Evolutionary conservation across 2,797 vertebrate species (phyloP).

Genomic region (Pogoniulus pusillus): DNA sequence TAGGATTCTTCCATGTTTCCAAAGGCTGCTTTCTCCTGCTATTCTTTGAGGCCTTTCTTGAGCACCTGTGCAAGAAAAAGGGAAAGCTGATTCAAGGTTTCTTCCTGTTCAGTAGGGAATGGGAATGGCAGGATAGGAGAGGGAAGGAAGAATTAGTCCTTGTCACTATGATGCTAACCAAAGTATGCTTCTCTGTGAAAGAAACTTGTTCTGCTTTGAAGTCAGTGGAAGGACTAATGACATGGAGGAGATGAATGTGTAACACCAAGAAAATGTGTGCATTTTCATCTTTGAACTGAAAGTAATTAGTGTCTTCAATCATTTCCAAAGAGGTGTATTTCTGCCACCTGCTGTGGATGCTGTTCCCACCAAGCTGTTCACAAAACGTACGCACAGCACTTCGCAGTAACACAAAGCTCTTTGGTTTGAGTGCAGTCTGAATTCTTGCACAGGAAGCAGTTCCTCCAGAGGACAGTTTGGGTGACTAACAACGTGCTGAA

Average conservation of each 20-base stretch:
- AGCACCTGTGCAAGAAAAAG: conserved; percentile 6
- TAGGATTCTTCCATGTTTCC: conserved; percentile 9
- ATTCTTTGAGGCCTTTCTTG: neutral
- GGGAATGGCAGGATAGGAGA: neutral
- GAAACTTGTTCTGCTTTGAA: conserved; percentile 3
- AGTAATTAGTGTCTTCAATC: conserved; percentile 16
- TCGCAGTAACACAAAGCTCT: neutral
- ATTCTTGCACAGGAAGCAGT: neutral
- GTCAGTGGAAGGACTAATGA: conserved; percentile 15
- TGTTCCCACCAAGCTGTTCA: neutral
- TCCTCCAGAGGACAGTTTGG: neutral
- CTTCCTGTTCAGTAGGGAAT: neutral
- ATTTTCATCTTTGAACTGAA: conserved; percentile 8
- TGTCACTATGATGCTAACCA: neutral
- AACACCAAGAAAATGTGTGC: neutral
- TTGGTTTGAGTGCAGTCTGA: neutral
- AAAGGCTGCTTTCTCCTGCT: conserved; percentile 6
- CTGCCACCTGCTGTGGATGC: neutral
- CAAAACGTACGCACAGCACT: neutral
- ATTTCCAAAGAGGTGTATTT: neutral
- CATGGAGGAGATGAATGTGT: neutral
- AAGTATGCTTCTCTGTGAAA: neutral
- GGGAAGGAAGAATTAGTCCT: neutral
- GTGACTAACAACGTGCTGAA: neutral
- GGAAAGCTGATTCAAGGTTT: neutral